phyloP scores from a whole-genome alignment of 2,113 vertebrate species.

The Ptilorrhoa leucosticta region DNA sequence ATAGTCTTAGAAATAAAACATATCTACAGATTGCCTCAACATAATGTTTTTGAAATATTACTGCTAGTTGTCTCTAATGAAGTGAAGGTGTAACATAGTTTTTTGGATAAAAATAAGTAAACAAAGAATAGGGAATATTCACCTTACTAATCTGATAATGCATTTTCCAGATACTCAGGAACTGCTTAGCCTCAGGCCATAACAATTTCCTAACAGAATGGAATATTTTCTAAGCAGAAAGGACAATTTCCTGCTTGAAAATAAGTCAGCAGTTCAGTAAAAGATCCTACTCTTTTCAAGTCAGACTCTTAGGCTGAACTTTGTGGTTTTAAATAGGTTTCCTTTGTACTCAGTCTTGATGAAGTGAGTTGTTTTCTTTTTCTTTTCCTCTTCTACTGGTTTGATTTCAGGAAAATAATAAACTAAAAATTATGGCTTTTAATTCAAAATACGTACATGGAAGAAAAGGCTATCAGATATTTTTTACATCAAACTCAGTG shows the following conservation, averaged over 20 bases:
- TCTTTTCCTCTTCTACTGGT: neutral
- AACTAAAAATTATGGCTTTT: neutral
- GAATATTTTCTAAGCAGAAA: neutral
- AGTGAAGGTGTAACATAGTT: neutral
- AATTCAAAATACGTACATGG: neutral
- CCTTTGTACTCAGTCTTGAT: neutral
- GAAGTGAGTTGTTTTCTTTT: neutral
- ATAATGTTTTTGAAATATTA: neutral
- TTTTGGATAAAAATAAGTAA: neutral
- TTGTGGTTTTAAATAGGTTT: neutral
- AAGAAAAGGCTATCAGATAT: neutral
- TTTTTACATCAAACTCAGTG: neutral
- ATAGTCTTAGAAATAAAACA: neutral
- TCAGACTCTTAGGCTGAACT: neutral
- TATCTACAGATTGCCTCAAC: accelerated
- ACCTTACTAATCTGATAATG: neutral
- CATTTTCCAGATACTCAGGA: neutral
- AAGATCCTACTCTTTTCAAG: neutral
- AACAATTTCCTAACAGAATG: neutral
- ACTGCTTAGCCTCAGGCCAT: neutral
- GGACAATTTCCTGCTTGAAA: neutral
- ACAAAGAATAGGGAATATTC: neutral
- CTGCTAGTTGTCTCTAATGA: neutral
- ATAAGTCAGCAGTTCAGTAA: neutral
- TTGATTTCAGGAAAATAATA: neutral